Percentiles rank a stretch among this genome's conserved stretches.
Conservation (phyloP, 2,797 vertebrate species). For the Pteropus rufus region DNA sequence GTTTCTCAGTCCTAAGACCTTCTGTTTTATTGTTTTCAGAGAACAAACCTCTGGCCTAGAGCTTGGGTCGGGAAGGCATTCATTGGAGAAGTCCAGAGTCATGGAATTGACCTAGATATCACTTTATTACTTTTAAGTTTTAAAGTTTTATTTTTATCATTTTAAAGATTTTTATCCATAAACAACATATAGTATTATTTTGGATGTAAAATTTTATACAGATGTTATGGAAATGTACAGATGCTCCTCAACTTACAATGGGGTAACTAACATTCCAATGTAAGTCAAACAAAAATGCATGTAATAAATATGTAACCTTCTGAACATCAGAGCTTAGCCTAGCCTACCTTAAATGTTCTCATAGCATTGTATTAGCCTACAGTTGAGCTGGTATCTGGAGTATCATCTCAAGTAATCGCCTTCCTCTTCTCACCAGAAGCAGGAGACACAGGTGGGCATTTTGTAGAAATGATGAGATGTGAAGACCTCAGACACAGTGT, state of each 20-base stretch:
- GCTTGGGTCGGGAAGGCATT: neutral
- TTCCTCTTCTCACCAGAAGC: neutral
- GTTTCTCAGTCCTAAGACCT: neutral
- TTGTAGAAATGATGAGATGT: neutral
- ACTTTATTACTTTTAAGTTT: constrained; percentile 10
- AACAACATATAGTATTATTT: neutral
- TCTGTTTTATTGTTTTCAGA: neutral
- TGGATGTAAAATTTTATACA: neutral
- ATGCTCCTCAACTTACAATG: neutral
- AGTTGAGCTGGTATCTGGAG: neutral
- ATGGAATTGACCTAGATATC: neutral
- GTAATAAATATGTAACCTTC: neutral
- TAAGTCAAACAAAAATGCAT: neutral
- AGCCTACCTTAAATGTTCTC: neutral
- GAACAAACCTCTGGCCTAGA: neutral
- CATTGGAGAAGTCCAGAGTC: neutral
- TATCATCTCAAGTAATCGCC: neutral
- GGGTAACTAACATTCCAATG: neutral
- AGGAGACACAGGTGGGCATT: neutral
- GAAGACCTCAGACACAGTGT: neutral
- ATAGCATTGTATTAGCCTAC: neutral
- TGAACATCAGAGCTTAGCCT: neutral
- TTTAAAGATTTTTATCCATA: neutral
- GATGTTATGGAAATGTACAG: neutral
- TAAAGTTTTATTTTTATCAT: neutral